phyloP scores from a whole-genome alignment of 2,113 vertebrate species.

The Carassius gibelio region DNA sequence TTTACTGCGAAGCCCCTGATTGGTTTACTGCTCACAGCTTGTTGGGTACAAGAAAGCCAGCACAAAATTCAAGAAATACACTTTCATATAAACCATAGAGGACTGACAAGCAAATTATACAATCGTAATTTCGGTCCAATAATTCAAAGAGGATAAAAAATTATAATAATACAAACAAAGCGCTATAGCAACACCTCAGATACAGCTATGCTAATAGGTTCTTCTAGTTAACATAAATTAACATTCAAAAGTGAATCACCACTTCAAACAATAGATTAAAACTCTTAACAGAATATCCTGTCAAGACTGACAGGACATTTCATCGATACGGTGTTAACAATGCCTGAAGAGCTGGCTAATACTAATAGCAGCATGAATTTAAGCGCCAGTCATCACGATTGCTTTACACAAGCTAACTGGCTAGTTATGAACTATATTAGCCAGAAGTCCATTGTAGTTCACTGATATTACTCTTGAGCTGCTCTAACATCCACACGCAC shows the following conservation, averaged over 20 bases:
- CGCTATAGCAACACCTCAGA: conserved; percentile 32
- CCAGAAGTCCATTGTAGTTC: background rate
- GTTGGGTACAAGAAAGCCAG: conserved; percentile 56
- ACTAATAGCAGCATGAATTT: conserved; percentile 67
- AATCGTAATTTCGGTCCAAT: conserved; percentile 58
- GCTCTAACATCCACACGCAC: background rate
- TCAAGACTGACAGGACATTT: conserved; percentile 46
- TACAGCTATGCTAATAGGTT: conserved; percentile 40
- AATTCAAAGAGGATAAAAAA: conserved; percentile 3
- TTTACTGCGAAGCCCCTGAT: conserved; percentile 61
- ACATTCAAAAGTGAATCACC: conserved; percentile 74
- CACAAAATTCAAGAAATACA: conserved; percentile 44
- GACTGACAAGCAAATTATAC: conserved; percentile 50
- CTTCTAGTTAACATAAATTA: conserved; percentile 67
- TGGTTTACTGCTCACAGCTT: conserved; percentile 44
- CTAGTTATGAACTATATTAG: conserved; percentile 6
- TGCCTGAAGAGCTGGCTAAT: conserved; percentile 58
- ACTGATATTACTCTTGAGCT: conserved; percentile 11
- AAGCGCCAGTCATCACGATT: conserved; percentile 55
- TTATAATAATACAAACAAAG: conserved; percentile 5
- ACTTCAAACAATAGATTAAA: conserved; percentile 70
- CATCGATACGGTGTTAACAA: conserved; percentile 50
- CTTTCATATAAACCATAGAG: conserved; percentile 54
- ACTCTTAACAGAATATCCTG: conserved; percentile 22
- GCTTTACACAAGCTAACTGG: conserved; percentile 35